A percentile compares a stretch with the other conserved stretches of the same genome.
Evolutionary conservation across 1,140 invertebrate species (phyloP).

Genomic region (Halyomorpha halys): DNA sequence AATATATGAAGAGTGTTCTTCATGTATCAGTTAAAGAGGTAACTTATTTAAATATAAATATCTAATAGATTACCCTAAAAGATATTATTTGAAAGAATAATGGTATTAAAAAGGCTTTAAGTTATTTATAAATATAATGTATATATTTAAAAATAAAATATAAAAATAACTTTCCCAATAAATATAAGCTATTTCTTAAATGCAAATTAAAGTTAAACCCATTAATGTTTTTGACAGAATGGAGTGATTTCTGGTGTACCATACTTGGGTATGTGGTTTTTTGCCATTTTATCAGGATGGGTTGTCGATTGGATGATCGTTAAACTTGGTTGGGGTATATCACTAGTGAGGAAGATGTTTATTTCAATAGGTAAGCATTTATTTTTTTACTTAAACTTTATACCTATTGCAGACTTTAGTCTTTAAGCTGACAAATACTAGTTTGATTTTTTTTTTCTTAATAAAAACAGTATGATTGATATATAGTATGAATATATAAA

Average conservation of each 20-base stretch:
- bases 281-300: conserved; percentile 46
- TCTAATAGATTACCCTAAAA: no score
- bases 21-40: conserved; percentile 63
- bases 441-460: conserved; percentile 12
- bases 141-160: no score
- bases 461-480: no score
- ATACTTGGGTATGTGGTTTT: conserved; percentile 52
- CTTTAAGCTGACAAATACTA: neutral
- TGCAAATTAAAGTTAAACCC: no score
- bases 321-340: conserved; percentile 44
- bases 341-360: conserved; percentile 57
- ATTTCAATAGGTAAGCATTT: conserved; percentile 46
- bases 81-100: no score
- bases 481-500: no score
- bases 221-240: conserved; percentile 41
- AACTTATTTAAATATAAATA: conserved; percentile 23
- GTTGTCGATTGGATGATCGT: conserved; percentile 51
- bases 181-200: no score
- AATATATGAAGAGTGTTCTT: conserved; percentile 71
- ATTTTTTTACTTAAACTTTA: neutral
- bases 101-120: no score
- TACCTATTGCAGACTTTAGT: neutral
- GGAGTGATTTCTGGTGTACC: conserved; percentile 48
- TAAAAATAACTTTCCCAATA: no score
- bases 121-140: no score